A percentile compares a stretch with the other conserved stretches of the same genome.
Evolutionary conservation across 1,140 invertebrate species (phyloP).

Genomic region (Mya arenaria): DNA sequence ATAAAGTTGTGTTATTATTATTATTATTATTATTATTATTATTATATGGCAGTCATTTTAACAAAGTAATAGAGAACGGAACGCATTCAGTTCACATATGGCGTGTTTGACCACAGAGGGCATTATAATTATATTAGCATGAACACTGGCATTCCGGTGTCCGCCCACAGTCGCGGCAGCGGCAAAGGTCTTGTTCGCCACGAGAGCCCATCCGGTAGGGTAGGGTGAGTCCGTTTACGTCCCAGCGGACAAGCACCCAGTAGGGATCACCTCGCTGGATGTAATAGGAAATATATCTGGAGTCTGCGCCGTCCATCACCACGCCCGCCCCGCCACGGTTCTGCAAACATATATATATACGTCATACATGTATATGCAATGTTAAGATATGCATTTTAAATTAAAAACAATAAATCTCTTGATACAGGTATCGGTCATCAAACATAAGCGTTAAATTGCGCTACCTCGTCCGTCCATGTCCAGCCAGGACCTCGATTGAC

Average conservation of each 20-base stretch:
- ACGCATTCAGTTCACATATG: too few relatives aligned
- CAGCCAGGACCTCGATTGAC: slow-evolving; percentile 20
- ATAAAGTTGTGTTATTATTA: too few relatives aligned
- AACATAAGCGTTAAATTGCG: too few relatives aligned
- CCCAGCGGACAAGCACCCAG: slow-evolving; percentile 21
- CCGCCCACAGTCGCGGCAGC: neutral
- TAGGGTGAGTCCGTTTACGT: neutral
- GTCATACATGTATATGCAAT: neutral
- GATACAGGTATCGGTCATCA: neutral
- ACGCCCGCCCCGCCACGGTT: slow-evolving; percentile 3
- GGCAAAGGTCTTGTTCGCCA: slow-evolving; percentile 7
- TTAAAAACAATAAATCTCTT: neutral
- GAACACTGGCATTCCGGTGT: slow-evolving; percentile 22
- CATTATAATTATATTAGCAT: too few relatives aligned
- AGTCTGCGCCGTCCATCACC: neutral
- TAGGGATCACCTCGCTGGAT: neutral
- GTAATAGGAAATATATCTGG: neutral
- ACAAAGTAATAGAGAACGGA: too few relatives aligned
- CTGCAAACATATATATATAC: neutral
- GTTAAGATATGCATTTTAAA: neutral
- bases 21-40: too few relatives aligned
- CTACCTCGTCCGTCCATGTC: slow-evolving; percentile 18
- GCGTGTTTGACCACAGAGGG: too few relatives aligned
- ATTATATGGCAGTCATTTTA: too few relatives aligned
- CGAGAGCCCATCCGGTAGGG: slow-evolving; percentile 18